phyloP scores from a whole-genome alignment of 1,140 invertebrate species.

The Microplitis demolitor region DNA sequence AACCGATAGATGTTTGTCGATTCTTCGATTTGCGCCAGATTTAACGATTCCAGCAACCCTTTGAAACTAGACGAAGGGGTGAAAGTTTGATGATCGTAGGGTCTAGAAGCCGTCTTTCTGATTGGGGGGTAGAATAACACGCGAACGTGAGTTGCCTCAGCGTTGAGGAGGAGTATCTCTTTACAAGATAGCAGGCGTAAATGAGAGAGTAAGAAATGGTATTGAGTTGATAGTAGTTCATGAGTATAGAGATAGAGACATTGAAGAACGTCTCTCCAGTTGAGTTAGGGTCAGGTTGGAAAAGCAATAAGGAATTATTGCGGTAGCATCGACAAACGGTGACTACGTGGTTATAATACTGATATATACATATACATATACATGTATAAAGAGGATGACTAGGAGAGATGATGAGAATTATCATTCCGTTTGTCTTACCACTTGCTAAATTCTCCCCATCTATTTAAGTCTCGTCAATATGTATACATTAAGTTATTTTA shows the following conservation, averaged over 20 bases:
- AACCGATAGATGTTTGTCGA: conserved; percentile 13
- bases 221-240: conserved; percentile 6
- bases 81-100: not conserved
- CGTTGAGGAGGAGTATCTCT: conserved; percentile 9
- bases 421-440: conserved; percentile 22
- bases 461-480: conserved; percentile 20
- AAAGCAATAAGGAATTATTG: conserved; percentile 64
- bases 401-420: conserved; percentile 37
- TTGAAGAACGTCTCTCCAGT: conserved; percentile 27
- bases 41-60: conserved; percentile 26
- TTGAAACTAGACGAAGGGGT: not conserved
- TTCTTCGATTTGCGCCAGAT: conserved; percentile 31
- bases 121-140: conserved; percentile 13
- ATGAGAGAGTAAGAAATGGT: conserved; percentile 20
- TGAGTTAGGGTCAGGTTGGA: conserved; percentile 45
- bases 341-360: conserved; percentile 59
- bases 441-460: conserved; percentile 17
- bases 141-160: conserved; percentile 25
- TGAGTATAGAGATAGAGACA: conserved; percentile 22
- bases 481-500: conserved; percentile 11
- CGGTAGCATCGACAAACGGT: conserved; percentile 62
- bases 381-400: too few relatives aligned
- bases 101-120: too few relatives aligned
- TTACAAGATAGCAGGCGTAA: conserved; percentile 11
- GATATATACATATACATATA: not conserved